Evolutionary conservation across 2,888 invertebrate species (phyloP).

Genomic region (Lissocephala sabroskyi): DNA sequence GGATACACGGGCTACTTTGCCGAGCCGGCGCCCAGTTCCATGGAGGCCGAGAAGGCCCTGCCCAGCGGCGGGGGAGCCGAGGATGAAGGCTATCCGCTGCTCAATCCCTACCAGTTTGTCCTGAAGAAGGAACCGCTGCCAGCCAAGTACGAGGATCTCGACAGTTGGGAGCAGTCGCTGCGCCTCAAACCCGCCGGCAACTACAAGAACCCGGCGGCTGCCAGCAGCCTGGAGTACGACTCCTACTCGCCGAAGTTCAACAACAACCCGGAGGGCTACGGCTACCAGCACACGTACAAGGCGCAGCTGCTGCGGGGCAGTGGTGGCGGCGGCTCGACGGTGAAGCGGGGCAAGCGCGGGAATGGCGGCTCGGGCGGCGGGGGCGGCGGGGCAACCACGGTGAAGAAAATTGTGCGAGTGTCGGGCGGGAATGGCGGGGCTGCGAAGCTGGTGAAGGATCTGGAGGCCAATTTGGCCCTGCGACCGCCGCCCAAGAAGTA

Average conservation of each 20-base stretch:
- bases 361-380: conserved; percentile 70
- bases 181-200: conserved; percentile 26
- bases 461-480: conserved; percentile 68
- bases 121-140: conserved; percentile 62
- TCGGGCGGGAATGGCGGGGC: conserved; percentile 33
- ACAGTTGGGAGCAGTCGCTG: conserved; percentile 45
- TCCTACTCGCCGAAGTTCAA: conserved; percentile 71
- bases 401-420: conserved; percentile 13
- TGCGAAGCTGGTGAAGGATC: conserved; percentile 48
- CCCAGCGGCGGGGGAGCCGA: conserved; percentile 26
- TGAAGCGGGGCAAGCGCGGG: conserved; percentile 52
- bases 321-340: conserved; percentile 4
- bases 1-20: conserved; percentile 68
- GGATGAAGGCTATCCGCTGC: conserved; percentile 65
- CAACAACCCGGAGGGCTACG: conserved; percentile 71
- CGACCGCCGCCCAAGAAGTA: conserved; percentile 68
- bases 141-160: conserved; percentile 52
- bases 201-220: conserved; percentile 1
- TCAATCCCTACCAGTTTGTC: conserved; percentile 68
- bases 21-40: conserved; percentile 47
- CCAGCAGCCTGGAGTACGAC: conserved; percentile 56
- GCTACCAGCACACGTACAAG: conserved; percentile 70
- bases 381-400: conserved; percentile 14
- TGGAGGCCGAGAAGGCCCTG: conserved; percentile 35
- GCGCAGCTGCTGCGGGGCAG: conserved; percentile 32